phyloP scores from a whole-genome alignment of 2,888 invertebrate genomes.

The Noctua pronuba region DNA sequence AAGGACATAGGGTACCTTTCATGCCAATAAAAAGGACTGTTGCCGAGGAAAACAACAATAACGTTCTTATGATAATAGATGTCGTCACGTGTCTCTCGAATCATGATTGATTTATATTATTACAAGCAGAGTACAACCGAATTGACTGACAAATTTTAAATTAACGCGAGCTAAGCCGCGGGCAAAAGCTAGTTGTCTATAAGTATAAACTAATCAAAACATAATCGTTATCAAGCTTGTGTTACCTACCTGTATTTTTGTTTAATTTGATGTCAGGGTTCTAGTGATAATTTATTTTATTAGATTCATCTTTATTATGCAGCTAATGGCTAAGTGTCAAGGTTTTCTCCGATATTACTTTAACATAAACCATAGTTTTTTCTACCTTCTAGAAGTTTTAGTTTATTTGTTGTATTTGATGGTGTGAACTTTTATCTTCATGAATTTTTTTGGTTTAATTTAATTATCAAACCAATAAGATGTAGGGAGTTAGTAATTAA shows the following conservation, averaged over 20 bases:
- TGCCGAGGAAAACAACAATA: no score
- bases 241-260: slow-evolving; percentile 39
- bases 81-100: no score
- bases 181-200: no score
- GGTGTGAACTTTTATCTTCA: background rate
- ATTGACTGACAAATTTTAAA: no score
- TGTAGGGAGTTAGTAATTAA: background rate
- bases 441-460: background rate
- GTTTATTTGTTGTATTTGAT: background rate
- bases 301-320: slow-evolving; percentile 62
- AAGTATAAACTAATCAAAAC: slow-evolving; percentile 16
- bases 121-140: no score
- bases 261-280: slow-evolving; percentile 62
- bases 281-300: slow-evolving; percentile 56
- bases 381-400: slow-evolving; percentile 11
- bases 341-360: slow-evolving; percentile 37
- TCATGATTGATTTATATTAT: no score
- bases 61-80: no score
- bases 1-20: no score
- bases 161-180: no score
- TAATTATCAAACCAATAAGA: background rate
- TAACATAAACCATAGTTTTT: slow-evolving; percentile 28
- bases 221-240: slow-evolving; percentile 19
- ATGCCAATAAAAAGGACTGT: no score
- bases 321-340: slow-evolving; percentile 49